Conservation (phyloP, 1,140 invertebrate species). For the Apocrypta bakeri region DNA sequence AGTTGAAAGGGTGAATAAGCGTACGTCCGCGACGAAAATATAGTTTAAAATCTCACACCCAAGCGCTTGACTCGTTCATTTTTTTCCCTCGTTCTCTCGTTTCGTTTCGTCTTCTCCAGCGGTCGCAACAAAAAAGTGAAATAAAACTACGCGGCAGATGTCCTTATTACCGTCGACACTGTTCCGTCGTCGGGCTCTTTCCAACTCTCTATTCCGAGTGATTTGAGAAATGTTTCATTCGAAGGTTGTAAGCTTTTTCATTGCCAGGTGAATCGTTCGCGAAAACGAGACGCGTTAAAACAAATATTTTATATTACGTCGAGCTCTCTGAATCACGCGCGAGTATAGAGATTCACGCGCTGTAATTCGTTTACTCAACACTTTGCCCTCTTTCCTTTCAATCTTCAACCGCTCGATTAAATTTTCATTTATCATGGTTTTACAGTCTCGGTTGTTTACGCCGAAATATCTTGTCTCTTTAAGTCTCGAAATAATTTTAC, state of each 20-base stretch:
- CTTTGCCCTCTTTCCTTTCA: too few species aligned
- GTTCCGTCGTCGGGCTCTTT: not conserved
- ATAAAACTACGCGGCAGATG: constrained; percentile 23
- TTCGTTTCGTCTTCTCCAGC: not conserved
- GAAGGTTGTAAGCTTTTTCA: not conserved
- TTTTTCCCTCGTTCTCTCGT: not conserved
- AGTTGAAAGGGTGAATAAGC: constrained; percentile 46
- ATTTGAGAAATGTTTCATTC: not conserved
- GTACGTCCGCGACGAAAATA: constrained; percentile 38
- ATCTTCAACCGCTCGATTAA: too few species aligned
- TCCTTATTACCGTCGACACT: constrained; percentile 4
- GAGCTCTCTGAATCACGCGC: too few species aligned
- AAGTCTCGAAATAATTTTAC: too few species aligned
- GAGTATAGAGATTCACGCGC: too few species aligned
- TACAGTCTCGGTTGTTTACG: too few species aligned
- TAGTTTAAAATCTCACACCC: constrained; percentile 40
- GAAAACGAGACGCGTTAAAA: too few species aligned
- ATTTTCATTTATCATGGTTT: too few species aligned
- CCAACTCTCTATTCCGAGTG: not conserved
- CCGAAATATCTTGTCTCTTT: too few species aligned
- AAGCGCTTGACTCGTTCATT: not conserved
- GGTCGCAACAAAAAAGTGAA: not conserved
- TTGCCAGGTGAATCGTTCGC: too few species aligned
- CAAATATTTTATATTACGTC: too few species aligned
- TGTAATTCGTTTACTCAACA: too few species aligned